These are phyloP conservation scores for Chrysotoxum bicinctum DNA, from an alignment of 2,888 invertebrate genomes.

Conservation along the genomic window DNA sequence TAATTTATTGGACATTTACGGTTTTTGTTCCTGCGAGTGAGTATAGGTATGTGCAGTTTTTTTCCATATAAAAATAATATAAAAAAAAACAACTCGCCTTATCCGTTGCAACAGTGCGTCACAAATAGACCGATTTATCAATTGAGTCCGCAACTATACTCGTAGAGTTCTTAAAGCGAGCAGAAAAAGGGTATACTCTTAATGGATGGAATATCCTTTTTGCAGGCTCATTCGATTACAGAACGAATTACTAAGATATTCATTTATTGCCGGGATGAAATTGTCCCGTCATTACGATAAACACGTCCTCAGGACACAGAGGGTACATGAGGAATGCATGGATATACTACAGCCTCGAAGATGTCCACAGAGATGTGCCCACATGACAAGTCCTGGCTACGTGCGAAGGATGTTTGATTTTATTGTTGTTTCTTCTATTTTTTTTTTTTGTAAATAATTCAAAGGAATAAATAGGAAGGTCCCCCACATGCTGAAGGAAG, in stretches of 20 bases:
- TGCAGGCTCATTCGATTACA: slow-evolving; percentile 60
- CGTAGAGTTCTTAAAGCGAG: not conserved
- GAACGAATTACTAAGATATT: slow-evolving; percentile 49
- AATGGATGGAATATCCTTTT: slow-evolving; percentile 53
- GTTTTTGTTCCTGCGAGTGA: not conserved
- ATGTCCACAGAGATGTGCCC: slow-evolving; percentile 36
- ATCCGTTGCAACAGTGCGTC: slow-evolving; percentile 57
- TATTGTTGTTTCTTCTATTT: slow-evolving; percentile 25
- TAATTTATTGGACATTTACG: slow-evolving; percentile 67
- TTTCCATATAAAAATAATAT: not conserved
- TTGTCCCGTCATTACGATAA: slow-evolving; percentile 62
- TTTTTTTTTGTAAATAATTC: slow-evolving; percentile 53
- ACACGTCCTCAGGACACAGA: slow-evolving; percentile 23
- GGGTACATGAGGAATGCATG: not conserved
- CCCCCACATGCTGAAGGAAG: not conserved
- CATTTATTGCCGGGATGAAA: slow-evolving; percentile 56
- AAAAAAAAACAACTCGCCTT: slow-evolving; percentile 13
- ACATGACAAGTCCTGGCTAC: slow-evolving; percentile 52
- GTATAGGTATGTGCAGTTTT: slow-evolving; percentile 5
- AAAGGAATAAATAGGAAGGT: slow-evolving; percentile 49
- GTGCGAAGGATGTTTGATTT: slow-evolving; percentile 64
- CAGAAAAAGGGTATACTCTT: slow-evolving; percentile 51
- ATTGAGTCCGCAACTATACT: not conserved
- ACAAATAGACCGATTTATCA: slow-evolving; percentile 70
- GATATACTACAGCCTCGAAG: not conserved